Percentiles rank a stretch among this genome's conserved stretches.
phyloP scores from a whole-genome alignment of 2,888 invertebrate species.

The Phania funesta region DNA sequence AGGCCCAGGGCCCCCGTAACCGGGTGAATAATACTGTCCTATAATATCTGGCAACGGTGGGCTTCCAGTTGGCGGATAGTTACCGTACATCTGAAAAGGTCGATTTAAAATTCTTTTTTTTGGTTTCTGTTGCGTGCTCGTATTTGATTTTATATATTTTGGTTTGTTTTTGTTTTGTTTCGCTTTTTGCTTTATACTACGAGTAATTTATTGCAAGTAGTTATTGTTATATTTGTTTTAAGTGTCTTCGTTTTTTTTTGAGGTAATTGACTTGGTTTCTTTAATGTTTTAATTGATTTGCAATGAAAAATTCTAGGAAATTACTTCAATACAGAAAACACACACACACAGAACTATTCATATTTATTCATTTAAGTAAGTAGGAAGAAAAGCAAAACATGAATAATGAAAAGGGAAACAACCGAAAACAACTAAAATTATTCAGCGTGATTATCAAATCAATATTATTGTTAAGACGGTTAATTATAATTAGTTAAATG shows the following conservation, averaged over 20 bases:
- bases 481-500: slow-evolving; percentile 1
- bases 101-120: slow-evolving; percentile 76
- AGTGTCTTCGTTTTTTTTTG: slow-evolving; percentile 69
- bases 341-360: slow-evolving; percentile 62
- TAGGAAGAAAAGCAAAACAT: not conserved
- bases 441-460: slow-evolving; percentile 17
- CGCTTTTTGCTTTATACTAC: slow-evolving; percentile 44
- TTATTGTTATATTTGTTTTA: slow-evolving; percentile 48
- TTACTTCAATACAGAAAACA: slow-evolving; percentile 67
- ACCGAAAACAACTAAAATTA: not conserved
- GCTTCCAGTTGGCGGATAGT: slow-evolving; percentile 78
- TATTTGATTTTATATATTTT: slow-evolving; percentile 41
- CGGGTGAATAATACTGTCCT: slow-evolving; percentile 77
- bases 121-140: slow-evolving; percentile 66
- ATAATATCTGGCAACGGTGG: slow-evolving; percentile 80
- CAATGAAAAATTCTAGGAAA: slow-evolving; percentile 55
- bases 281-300: slow-evolving; percentile 23
- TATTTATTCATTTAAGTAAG: not conserved
- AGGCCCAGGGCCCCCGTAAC: slow-evolving; percentile 64
- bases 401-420: not conserved
- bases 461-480: not conserved
- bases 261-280: slow-evolving; percentile 65
- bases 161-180: slow-evolving; percentile 51
- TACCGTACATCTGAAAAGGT: slow-evolving; percentile 81
- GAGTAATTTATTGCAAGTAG: slow-evolving; percentile 18